Conservation (phyloP, 2,113 vertebrate genomes). For the Phocoena sinus region DNA sequence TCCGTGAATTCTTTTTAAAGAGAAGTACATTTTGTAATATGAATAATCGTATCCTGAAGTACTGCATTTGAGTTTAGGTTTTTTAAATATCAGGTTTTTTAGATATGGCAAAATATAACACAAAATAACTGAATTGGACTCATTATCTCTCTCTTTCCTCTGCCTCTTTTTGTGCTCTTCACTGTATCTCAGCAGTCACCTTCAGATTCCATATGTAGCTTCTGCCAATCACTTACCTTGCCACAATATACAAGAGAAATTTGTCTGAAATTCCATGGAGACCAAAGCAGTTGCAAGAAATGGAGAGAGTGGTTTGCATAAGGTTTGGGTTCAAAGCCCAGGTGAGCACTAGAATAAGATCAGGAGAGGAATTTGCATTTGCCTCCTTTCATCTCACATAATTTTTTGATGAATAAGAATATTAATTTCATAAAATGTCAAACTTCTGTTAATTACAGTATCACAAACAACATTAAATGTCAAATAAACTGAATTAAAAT, state of each 20-base stretch:
- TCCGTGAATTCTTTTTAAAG: conserved; percentile 38
- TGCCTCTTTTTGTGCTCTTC: conserved; percentile 24
- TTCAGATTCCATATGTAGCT: not conserved
- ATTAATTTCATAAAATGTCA: conserved; percentile 21
- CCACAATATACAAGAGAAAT: not conserved
- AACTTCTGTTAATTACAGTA: conserved; percentile 14
- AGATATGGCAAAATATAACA: not conserved
- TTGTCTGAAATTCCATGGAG: conserved; percentile 14
- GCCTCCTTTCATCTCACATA: not conserved
- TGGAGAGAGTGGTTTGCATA: not conserved
- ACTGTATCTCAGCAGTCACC: conserved; percentile 10
- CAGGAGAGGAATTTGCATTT: conserved; percentile 18
- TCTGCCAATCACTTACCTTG: not conserved
- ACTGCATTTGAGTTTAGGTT: conserved; percentile 25
- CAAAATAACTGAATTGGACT: not conserved
- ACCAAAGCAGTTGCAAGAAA: conserved; percentile 26
- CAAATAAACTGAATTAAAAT: conserved; percentile 6
- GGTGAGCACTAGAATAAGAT: not conserved
- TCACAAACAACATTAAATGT: conserved; percentile 5
- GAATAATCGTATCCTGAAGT: conserved; percentile 9
- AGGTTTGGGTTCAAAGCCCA: conserved; percentile 7
- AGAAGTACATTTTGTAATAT: conserved; percentile 18
- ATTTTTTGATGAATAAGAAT: conserved; percentile 8
- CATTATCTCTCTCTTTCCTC: conserved; percentile 16
- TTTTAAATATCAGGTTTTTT: conserved; percentile 2